Evolutionary conservation across 2,797 vertebrate species (phyloP), one percentile per base, ranked within the genome.

Genomic region (Syngnathus rostellatus): DNA sequence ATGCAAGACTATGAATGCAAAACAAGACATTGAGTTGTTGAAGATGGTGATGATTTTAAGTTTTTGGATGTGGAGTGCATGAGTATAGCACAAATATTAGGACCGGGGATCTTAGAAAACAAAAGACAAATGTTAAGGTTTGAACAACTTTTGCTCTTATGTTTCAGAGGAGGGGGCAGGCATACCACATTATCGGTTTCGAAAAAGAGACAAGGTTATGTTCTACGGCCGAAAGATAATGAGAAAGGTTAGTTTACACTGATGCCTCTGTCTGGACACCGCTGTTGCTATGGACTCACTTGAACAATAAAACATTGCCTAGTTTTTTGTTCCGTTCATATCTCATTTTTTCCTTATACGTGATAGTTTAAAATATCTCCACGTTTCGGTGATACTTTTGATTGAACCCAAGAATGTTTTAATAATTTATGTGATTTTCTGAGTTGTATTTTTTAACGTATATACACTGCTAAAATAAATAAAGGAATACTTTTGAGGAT

Each of bases 211-310:
- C 88, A 98, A 95, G 77, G 91, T 95, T 62, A 87, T 98, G 93
- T 97, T 98, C 83, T 98, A 97, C 0, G 95, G 95, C 17, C 86
- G 95, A 55, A 98, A 98, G 89, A 97, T 96, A 79, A 96, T 97
- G 91, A 92, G 96, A 66, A 97, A 97, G 94, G 95, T 95, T 66
- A 72, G 81, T 77, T 21, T 40, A 65, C 40, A 19, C 9, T 19
- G 43, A 46, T 31, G 21, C 51, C 51, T 23, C 3, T 53, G 9
- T 53, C 51, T 5, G 21, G 51, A 53, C 48, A 50, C 19, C 8
- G 17, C 19, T 50, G 17, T 50, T 50, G 46, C 7, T 50, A 50
- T 50, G 46, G 17, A 50, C 16, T 50, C 46, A 50, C 46, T 8
- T 19, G 6, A 19, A 50, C 46, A 8, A 50, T 50, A 19, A 50